These are phyloP conservation scores for Phaonia tiefii DNA, from an alignment of 2,888 invertebrate genomes.

Conservation along the genomic window DNA sequence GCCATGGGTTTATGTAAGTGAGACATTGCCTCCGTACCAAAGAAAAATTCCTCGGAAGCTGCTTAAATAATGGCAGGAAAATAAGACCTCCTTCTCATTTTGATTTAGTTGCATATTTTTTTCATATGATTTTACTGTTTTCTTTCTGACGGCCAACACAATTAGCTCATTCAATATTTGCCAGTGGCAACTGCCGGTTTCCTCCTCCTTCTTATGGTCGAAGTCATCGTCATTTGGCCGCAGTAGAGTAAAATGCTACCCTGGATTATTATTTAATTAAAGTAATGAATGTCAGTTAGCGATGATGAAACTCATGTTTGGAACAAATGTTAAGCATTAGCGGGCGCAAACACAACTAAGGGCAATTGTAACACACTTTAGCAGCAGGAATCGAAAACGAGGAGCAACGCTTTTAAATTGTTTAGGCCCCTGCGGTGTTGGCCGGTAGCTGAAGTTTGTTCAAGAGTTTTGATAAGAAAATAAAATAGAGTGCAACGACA, in stretches of 20 bases:
- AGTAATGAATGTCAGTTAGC: slow-evolving; percentile 53
- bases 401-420: slow-evolving; percentile 6
- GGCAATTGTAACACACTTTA: background rate
- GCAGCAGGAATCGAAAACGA: background rate
- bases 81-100: slow-evolving; percentile 9
- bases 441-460: background rate
- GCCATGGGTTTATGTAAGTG: slow-evolving; percentile 59
- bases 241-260: slow-evolving; percentile 52
- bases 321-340: slow-evolving; percentile 55
- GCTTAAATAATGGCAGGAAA: background rate
- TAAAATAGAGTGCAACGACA: too few species aligned
- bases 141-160: background rate
- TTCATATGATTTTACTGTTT: background rate
- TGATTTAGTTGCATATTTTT: slow-evolving; percentile 1
- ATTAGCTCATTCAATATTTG: slow-evolving; percentile 9
- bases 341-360: slow-evolving; percentile 32
- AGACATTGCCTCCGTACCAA: slow-evolving; percentile 37
- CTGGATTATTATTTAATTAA: slow-evolving; percentile 63
- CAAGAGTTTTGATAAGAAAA: background rate
- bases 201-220: too few species aligned
- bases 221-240: background rate
- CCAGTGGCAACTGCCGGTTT: background rate
- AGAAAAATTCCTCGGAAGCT: background rate
- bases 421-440: background rate
- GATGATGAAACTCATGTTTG: slow-evolving; percentile 35